These are phyloP conservation scores for Etheostoma perlongum DNA, from an alignment of 2,797 vertebrate genomes.

Conservation along the genomic window DNA sequence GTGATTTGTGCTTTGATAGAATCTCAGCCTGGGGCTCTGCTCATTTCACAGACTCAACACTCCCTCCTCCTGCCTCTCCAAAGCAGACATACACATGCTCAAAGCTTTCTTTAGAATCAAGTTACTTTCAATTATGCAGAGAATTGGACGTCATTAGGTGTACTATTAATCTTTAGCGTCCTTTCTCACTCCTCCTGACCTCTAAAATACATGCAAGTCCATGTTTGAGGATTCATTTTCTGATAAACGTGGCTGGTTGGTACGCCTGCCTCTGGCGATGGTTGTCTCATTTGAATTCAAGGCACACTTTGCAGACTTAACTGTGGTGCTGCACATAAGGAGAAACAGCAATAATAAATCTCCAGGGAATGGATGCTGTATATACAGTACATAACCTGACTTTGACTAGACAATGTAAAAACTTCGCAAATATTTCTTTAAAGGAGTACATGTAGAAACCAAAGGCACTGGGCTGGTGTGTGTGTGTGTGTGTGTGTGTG, in stretches of 20 bases:
- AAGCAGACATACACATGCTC: conserved; percentile 3
- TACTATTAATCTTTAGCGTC: conserved; percentile 35
- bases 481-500: conserved; percentile 15
- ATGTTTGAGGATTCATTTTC: conserved; percentile 58
- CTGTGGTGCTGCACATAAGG: conserved; percentile 28
- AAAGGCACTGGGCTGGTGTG: background rate
- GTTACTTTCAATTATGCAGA: conserved; percentile 9
- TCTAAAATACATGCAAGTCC: conserved; percentile 32
- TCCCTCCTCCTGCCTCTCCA: background rate
- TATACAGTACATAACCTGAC: conserved; percentile 26
- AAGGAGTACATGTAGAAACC: conserved; percentile 15
- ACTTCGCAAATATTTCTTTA: conserved; percentile 16
- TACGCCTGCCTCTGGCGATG: conserved; percentile 37
- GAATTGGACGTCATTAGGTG: conserved; percentile 43
- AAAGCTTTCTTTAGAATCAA: conserved; percentile 14
- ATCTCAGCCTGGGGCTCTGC: conserved; percentile 62
- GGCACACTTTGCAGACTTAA: conserved; percentile 47
- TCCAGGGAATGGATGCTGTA: conserved; percentile 18
- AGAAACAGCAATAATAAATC: conserved; percentile 37
- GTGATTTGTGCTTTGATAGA: conserved; percentile 72
- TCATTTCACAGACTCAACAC: conserved; percentile 45
- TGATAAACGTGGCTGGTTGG: conserved; percentile 55
- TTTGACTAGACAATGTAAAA: conserved; percentile 28
- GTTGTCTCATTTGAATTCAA: conserved; percentile 60
- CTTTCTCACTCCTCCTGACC: conserved; percentile 42